A percentile compares a stretch with the other conserved stretches of the same genome.
Conservation (phyloP, 2,113 vertebrate genomes). For the Hystrix brachyura region DNA sequence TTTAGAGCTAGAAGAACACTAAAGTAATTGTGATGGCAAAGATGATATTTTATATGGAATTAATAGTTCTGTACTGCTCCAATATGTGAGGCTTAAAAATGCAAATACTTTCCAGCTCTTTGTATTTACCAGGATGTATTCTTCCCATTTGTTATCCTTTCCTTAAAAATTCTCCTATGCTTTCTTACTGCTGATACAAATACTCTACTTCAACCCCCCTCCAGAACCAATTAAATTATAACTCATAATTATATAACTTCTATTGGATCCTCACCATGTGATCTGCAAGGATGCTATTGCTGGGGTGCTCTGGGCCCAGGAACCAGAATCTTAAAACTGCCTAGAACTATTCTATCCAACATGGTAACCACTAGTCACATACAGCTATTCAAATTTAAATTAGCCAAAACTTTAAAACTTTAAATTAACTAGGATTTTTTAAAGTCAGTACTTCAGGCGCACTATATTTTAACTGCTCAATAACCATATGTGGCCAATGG, state of each 20-base stretch:
- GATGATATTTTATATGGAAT: conserved; percentile 32
- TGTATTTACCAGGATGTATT: conserved; percentile 13
- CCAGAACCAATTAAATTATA: conserved; percentile 14
- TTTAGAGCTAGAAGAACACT: neutral
- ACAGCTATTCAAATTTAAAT: conserved; percentile 33
- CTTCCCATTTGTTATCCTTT: conserved; percentile 28
- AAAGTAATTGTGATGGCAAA: conserved; percentile 18
- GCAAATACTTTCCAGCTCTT: conserved; percentile 32
- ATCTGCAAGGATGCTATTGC: neutral
- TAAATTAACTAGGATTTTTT: conserved; percentile 1
- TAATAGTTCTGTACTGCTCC: neutral
- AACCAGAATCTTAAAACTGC: neutral
- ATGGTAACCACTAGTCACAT: neutral
- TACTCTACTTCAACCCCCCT: neutral
- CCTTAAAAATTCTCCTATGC: neutral
- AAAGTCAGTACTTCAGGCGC: neutral
- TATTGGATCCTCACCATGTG: neutral
- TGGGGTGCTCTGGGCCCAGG: neutral
- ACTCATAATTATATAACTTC: conserved; percentile 32
- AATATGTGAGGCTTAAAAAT: conserved; percentile 49
- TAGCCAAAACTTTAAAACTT: conserved; percentile 17
- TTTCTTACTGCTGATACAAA: conserved; percentile 24
- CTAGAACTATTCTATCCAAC: neutral
- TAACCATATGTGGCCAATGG: neutral
- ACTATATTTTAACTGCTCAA: conserved; percentile 21